phyloP scores from a whole-genome alignment of 1,140 invertebrate genomes.

The Alviniconcha marisindica region DNA sequence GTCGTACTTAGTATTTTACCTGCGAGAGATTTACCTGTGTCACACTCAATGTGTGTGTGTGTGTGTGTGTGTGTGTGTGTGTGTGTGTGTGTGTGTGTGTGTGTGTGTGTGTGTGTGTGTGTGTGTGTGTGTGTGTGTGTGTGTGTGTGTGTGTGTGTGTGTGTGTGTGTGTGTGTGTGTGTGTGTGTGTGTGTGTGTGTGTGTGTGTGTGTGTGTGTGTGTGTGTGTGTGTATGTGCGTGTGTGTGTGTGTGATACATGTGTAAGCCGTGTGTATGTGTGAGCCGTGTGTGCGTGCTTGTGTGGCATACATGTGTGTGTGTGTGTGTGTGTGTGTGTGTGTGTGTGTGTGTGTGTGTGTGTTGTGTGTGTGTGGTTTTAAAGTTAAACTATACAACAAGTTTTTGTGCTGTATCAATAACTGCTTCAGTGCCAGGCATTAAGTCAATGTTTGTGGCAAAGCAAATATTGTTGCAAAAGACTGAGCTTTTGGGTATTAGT shows the following conservation, averaged over 20 bases:
- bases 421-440: no score
- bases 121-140: slow-evolving; percentile 1
- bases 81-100: not conserved
- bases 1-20: no score
- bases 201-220: slow-evolving; percentile 19
- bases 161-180: slow-evolving; percentile 9
- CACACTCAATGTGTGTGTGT: not conserved
- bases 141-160: not conserved
- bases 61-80: not conserved
- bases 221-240: slow-evolving; percentile 1
- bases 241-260: not conserved
- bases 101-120: not conserved
- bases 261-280: no score
- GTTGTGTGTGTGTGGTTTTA: no score
- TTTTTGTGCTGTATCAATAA: no score
- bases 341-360: not conserved
- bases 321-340: no score
- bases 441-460: no score
- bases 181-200: not conserved
- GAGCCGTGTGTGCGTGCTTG: no score
- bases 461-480: no score
- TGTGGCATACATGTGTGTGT: no score
- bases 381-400: no score
- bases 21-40: not conserved
- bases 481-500: no score